Evolutionary conservation across 2,113 vertebrate genomes (phyloP).

Genomic region (Barnardius zonarius): DNA sequence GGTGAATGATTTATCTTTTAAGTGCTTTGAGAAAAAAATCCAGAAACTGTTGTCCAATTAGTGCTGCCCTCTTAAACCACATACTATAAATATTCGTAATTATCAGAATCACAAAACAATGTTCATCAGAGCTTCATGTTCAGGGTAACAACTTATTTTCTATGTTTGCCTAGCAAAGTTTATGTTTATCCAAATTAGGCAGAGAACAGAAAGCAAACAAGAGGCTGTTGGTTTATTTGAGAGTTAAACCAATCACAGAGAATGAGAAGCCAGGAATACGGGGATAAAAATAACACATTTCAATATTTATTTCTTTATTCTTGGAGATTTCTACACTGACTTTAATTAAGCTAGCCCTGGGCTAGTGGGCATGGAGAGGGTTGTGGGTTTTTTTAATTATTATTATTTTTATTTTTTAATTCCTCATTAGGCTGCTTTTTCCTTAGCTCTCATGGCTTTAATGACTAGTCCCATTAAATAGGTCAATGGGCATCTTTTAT

Average conservation of each 20-base stretch:
- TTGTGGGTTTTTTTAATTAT: background rate
- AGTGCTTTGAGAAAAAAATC: background rate
- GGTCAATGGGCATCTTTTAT: conserved; percentile 58
- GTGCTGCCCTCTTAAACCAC: conserved; percentile 32
- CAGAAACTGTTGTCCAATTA: conserved; percentile 42
- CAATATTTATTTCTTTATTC: conserved; percentile 46
- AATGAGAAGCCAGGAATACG: background rate
- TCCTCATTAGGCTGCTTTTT: conserved; percentile 49
- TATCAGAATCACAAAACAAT: background rate
- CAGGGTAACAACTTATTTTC: conserved; percentile 26
- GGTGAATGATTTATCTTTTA: conserved; percentile 53
- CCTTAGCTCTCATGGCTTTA: conserved; percentile 31
- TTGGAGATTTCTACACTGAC: conserved; percentile 18
- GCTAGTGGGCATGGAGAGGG: background rate
- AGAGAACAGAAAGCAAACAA: conserved; percentile 11
- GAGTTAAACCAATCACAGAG: background rate
- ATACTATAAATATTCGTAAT: conserved; percentile 21
- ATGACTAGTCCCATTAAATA: conserved; percentile 64
- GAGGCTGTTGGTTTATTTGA: conserved; percentile 11
- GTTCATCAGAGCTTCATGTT: background rate
- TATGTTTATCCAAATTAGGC: conserved; percentile 43
- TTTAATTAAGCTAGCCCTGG: conserved; percentile 60
- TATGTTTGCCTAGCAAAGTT: conserved; percentile 21
- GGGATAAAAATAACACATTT: conserved; percentile 29
- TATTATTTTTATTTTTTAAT: conserved; percentile 13